Evolutionary conservation across 2,113 vertebrate species (phyloP), one percentile per base, ranked within the genome.

Genomic region (Lophura nycthemera): DNA sequence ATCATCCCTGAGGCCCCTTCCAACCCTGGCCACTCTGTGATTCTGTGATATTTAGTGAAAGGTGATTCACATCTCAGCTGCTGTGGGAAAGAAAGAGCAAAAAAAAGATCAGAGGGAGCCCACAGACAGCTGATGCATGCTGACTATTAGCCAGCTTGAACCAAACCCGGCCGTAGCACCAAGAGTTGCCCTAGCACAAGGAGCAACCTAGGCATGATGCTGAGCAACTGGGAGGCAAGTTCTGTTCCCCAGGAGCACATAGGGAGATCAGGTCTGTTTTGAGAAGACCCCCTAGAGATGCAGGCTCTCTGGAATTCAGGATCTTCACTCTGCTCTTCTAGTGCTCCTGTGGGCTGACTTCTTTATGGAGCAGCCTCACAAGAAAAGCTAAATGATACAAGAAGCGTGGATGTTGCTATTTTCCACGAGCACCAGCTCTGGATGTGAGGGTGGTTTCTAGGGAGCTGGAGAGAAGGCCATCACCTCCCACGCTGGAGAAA

Each of bases 241-340:
- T 25, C 67, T 47, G 30, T 36, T 65, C 25, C 48, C 4, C 2
- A 19, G 11, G 34, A 71, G 38, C 21, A 66, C 24, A 42, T 11
- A 38, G 27, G 11, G 19, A 27, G n/a, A 34, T 21, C 21, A 32
- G 32, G 72, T 72, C 21, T 18, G 14, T 79, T 34, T 57, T 36
- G 25, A 30, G 3, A 8, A 16, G 24, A 38, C 22, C 6, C 34
- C 14, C 54, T 3, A 63, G 25, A 78, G 4, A 78, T 72, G 8
- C 1, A 1, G 5, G 7, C 11, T 70, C 10, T 7, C 5, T 24
- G 29, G 47, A 6, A 5, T 60, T 56, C 17, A 48, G 10, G 3
- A 8, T 84, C 19, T 69, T 57, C 0, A 0, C 20, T 30, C 2
- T 1, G 17, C 48, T 22, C 29, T 69, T 91, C 32, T 42, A 13